Base-by-base conservation (phyloP, 2,797 vertebrate species). In the Rallus crepitans region DNA sequence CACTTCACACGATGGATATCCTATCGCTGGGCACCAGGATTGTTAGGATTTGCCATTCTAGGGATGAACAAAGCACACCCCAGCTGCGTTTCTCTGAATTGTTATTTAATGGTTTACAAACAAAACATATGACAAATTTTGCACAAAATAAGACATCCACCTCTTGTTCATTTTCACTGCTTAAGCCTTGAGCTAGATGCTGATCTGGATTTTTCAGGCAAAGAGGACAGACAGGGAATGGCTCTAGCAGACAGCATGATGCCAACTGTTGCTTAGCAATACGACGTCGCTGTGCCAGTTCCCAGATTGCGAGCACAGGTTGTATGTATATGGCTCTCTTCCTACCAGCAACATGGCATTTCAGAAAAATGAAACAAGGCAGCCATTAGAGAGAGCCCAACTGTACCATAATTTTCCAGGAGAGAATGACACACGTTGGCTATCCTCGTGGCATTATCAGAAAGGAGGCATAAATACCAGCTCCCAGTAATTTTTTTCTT, bases 191-290 rank as follows among this genome's bases (percentile, higher is more conserved):
- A 57, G 3, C 42, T 66, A 82, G 72, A 81, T 37, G 63, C 59
- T 37, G 91, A 76, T 85, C 35, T 59, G 57, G 57, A 25, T 75
- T 93, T 89, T 65, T 23, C 47, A 91, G 89, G 42, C 47, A 1
- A 52, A 60, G 45, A 60, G 40, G 52, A 90, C 0, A 5, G 72
- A 21, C 10, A 12, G 47, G 37, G 72, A 73, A 75, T 0, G 7
- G 45, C 70, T 72, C 35, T 33, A 79, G 64, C 14, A 91, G 90
- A 52, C 80, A 87, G 94, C 53, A 5, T 30, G 68, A 89, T 92
- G 90, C 94, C 90, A 93, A 91, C 87, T 93, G 91, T 94, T 92
- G 93, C 93, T 94, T 94, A 96, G 96, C 95, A 87, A 94, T 94
- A 48, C 15, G 28, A 69, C 6, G 20, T 8, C 55, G 30, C 79